These are phyloP conservation scores for Camponotus fellah DNA, from an alignment of 2,888 invertebrate species.

Conservation along the genomic window DNA sequence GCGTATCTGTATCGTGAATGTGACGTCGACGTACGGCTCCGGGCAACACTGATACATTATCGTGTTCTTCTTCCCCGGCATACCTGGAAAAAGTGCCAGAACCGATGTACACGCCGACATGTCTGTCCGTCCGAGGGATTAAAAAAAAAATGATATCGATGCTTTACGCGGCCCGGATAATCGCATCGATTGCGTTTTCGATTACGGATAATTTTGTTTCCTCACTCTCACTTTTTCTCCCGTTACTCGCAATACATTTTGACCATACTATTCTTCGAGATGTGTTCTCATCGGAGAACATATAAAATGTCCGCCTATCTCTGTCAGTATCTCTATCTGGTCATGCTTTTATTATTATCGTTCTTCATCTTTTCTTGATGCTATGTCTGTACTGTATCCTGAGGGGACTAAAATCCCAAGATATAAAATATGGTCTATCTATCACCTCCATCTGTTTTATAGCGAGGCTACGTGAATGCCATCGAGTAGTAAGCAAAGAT, in stretches of 20 bases:
- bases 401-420: constrained; percentile 11
- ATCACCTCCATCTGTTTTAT: constrained; percentile 34
- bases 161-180: constrained; percentile 21
- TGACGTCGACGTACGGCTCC: constrained; percentile 97
- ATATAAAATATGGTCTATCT: constrained; percentile 27
- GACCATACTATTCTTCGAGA: neutral
- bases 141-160: constrained; percentile 5
- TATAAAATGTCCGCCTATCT: constrained; percentile 11
- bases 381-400: neutral
- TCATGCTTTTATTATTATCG: constrained; percentile 1
- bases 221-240: neutral
- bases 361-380: neutral
- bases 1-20: constrained; percentile 98
- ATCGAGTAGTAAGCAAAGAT: constrained; percentile 14
- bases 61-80: constrained; percentile 96
- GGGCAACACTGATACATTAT: constrained; percentile 97
- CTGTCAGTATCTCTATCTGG: neutral
- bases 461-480: constrained; percentile 9
- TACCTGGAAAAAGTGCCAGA: constrained; percentile 88
- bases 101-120: constrained; percentile 36
- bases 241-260: neutral
- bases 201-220: neutral
- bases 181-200: constrained; percentile 10
- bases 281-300: neutral
- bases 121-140: neutral